A percentile compares a stretch with the other conserved stretches of the same genome.
phyloP scores from a whole-genome alignment of 2,113 vertebrate species.

The Mesembrinibis cayennensis region DNA sequence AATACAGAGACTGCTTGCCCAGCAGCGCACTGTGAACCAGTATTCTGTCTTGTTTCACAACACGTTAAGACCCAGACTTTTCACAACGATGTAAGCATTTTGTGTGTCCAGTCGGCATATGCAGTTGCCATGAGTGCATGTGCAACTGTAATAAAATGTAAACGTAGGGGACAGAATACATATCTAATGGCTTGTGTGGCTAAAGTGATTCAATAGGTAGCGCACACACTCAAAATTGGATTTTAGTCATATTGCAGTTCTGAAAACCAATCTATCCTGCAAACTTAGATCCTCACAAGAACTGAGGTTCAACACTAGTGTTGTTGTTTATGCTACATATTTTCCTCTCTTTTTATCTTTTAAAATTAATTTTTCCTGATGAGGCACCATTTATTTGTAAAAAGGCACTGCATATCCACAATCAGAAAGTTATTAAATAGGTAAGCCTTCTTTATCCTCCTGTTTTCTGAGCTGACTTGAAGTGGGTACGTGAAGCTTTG shows the following conservation, averaged over 20 bases:
- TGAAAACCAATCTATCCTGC: neutral
- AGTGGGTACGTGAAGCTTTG: neutral
- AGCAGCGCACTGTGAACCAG: neutral
- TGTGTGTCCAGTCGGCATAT: neutral
- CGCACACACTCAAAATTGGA: neutral
- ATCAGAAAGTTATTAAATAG: neutral
- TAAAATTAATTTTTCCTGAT: neutral
- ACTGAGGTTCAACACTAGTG: neutral
- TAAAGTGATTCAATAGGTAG: neutral
- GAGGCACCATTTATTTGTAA: neutral
- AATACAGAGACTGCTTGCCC: neutral
- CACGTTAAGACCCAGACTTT: neutral
- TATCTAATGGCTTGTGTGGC: neutral
- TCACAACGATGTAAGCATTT: neutral
- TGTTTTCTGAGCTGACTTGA: neutral
- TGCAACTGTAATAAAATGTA: neutral
- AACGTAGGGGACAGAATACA: accelerated
- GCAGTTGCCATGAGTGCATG: neutral
- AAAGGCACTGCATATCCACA: neutral
- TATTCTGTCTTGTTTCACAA: neutral
- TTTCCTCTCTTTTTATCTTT: neutral
- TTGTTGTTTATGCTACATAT: neutral
- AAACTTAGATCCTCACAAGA: neutral
- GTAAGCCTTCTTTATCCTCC: neutral
- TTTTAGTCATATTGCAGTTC: neutral